Evolutionary conservation across 2,797 vertebrate species (phyloP), one percentile per base, ranked within the genome.

Genomic region (Psittacula echo): DNA sequence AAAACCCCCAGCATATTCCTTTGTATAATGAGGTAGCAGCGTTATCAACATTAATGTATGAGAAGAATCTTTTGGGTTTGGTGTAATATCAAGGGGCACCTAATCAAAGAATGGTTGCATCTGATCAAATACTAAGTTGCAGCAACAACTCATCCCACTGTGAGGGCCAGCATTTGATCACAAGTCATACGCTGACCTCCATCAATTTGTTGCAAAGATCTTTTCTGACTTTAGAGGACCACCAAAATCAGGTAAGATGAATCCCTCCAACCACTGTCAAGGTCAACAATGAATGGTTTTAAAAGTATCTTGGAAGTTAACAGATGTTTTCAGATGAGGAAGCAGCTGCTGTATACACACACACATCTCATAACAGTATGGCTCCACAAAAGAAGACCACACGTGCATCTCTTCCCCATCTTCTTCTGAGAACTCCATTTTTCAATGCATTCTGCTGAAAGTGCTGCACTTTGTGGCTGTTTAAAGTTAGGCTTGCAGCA

Each of bases 1-100:
- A 34, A 56, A 32, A 30, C 0, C 0, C 11, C 8, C 8, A 16
- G 11, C 22, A 21, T 10, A 66, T 91, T 37, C 6, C 19, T 71
- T 2, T 71, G 26, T 42, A 19, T 53, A 22, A 34, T 37, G 24
- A 85, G 27, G 22, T 60, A 44, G 29, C 0, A 2, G 9, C 32
- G 18, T 48, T 48, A 68, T 39, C 62, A 74, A 19, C 13, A 6
- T 78, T 39, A 39, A 39, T 22, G 7, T 48, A 32, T 21, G 39
- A 67, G 27, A 67, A 39, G 54, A 82, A 47, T 65, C 54, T 70
- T 72, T 75, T 21, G 23, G 34, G 13, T 24, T 53, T 68, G 53
- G 4, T 73, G 11, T 23, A 13, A 45, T 54, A 19, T 24, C 42
- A 56, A 6, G 82, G 21, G 16, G 37, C 19, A n/a, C 26, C 58